phyloP scores from a whole-genome alignment of 2,888 invertebrate genomes.

The Helicoverpa assulta region DNA sequence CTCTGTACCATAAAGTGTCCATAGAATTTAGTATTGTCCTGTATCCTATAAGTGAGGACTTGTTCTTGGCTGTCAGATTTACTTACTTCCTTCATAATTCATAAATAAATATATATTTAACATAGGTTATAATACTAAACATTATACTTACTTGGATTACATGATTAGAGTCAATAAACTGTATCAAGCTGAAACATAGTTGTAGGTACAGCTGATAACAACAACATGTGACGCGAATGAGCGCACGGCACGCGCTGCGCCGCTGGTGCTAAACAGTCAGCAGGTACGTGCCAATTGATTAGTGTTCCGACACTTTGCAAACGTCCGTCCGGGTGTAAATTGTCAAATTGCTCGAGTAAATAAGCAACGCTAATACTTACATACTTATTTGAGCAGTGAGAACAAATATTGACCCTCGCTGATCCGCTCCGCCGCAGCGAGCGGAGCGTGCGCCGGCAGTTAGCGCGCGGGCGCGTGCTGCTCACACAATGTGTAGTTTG shows the following conservation, averaged over 20 bases:
- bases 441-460: slow-evolving; percentile 26
- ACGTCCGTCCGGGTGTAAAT: background rate
- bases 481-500: slow-evolving; percentile 1
- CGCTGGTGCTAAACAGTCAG: background rate
- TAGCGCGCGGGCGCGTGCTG: slow-evolving; percentile 3
- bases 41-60: no score
- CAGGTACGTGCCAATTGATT: background rate
- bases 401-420: slow-evolving; percentile 12
- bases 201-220: no score
- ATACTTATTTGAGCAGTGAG: slow-evolving; percentile 8
- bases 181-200: no score
- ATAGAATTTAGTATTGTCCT: no score
- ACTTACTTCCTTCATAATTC: no score
- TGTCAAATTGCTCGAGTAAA: slow-evolving; percentile 18
- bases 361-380: slow-evolving; percentile 18
- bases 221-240: no score
- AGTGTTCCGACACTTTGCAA: slow-evolving; percentile 4
- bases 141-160: no score
- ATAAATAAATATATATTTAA: no score
- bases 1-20: no score
- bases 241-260: background rate
- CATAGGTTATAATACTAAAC: no score
- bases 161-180: no score
- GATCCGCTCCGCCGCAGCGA: slow-evolving; percentile 22
- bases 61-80: no score